Conservation (phyloP, 2,797 vertebrate species). For the Carcharodon carcharias region DNA sequence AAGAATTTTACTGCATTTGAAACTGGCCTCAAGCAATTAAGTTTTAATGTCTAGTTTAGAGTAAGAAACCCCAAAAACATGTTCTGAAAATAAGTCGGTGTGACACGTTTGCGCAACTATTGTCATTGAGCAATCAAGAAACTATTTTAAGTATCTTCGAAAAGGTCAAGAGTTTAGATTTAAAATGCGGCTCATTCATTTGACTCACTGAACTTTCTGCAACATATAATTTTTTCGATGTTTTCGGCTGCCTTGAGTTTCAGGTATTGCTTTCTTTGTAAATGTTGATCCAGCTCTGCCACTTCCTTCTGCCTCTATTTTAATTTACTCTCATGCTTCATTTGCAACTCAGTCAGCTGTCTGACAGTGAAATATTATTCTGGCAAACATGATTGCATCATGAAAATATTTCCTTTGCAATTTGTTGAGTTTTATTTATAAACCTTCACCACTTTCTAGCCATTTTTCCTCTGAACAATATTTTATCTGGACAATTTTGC, state of each 20-base stretch:
- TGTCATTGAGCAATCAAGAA: background rate
- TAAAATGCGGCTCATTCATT: background rate
- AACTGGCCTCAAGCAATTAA: background rate
- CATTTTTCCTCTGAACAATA: background rate
- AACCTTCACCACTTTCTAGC: background rate
- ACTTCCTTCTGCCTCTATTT: constrained; percentile 12
- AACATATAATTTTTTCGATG: background rate
- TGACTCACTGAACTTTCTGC: constrained; percentile 25
- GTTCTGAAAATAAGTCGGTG: background rate
- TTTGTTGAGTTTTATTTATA: constrained; percentile 10
- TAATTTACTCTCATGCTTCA: constrained; percentile 22
- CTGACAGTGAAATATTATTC: background rate
- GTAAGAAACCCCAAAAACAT: background rate
- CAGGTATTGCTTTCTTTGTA: constrained; percentile 10
- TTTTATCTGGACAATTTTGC: background rate
- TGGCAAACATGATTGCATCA: background rate
- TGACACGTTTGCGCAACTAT: background rate
- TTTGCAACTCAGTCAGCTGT: constrained; percentile 26
- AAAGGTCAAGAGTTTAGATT: background rate
- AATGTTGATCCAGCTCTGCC: background rate
- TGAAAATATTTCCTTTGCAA: background rate
- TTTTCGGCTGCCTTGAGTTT: background rate
- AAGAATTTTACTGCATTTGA: background rate
- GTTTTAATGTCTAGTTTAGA: background rate
- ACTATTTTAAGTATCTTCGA: background rate